Evolutionary conservation across 2,888 invertebrate species (phyloP), one percentile per base, ranked within the genome.

Genomic region (Ornithoptera priamus): DNA sequence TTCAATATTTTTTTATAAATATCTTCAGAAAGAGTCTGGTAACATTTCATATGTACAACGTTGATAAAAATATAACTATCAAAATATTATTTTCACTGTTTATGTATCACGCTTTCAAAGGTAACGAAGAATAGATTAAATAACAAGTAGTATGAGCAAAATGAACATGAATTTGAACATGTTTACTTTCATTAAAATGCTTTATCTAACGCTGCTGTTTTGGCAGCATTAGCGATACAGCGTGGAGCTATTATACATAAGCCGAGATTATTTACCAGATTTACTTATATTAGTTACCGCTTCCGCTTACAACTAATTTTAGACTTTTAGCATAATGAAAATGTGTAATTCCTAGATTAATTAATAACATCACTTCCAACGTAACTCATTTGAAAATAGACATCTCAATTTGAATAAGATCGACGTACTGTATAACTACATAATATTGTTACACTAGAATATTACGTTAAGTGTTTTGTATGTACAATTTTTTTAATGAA

Each of bases 151-250:
- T 36, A 36, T 30, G 62, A 62, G 15, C 46, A 66, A 70, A 62
- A 39, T 66, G 58, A 58, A 59, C 61, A 50, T 50, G 62, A 62
- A 53, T 66, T 66, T 59, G 36, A 60, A 62, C 58, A 59, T 66
- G 50, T 66, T 57, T 20, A 62, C 60, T 62, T 53, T 66, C 66
- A 70, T 70, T 66, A 66, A 70, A 70, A 70, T 65, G 65, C 65
- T 58, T 65, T 65, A 20, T 50, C 17, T 39, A 17, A 65, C 7
- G 56, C 61, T 22, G 60, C 53, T 65, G 64, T 69, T 68, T 69
- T 36, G 64, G 65, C 63, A 63, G 53, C 24, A 53, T 66, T 66
- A 66, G 66, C 50, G 59, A 36, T 42, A 50, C 50, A 60, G 30
- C 50, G 36, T 59, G 30, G 36, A 60, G 24, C 50, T 60, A 39